These are phyloP conservation scores for Panurus biarmicus DNA, from an alignment of 2,113 vertebrate species.

Conservation along the genomic window DNA sequence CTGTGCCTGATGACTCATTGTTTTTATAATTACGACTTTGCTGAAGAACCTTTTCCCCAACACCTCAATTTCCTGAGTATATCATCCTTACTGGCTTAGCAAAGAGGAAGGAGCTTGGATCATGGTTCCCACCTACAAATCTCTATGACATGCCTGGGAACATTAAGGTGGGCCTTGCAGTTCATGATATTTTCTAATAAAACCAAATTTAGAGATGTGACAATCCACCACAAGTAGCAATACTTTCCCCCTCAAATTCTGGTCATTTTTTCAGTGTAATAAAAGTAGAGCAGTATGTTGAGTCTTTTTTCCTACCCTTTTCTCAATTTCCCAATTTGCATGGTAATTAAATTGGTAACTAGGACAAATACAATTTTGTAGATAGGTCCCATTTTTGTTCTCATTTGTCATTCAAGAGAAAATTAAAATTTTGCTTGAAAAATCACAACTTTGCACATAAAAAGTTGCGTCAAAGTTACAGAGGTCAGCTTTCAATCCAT, in stretches of 20 bases:
- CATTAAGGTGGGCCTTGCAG: background rate
- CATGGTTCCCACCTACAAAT: background rate
- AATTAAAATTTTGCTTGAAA: background rate
- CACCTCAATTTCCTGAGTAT: background rate
- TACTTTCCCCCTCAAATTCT: background rate
- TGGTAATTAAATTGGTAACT: background rate
- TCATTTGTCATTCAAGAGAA: background rate
- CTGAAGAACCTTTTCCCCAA: background rate
- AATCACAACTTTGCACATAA: background rate
- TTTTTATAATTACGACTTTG: slow-evolving; percentile 1
- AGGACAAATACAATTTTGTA: background rate
- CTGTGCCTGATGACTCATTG: slow-evolving; percentile 6
- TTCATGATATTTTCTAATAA: background rate
- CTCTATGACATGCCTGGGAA: background rate
- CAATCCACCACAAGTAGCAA: background rate
- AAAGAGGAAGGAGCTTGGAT: background rate
- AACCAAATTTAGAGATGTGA: background rate
- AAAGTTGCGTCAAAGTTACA: background rate
- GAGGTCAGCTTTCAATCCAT: background rate
- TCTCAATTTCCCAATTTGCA: background rate
- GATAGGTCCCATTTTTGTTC: background rate
- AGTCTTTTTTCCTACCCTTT: background rate
- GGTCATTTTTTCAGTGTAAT: background rate
- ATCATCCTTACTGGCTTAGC: slow-evolving; percentile 20
- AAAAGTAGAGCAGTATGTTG: background rate